Base-by-base conservation (phyloP, 2,113 vertebrate species). In the Oreotrochilus melanogaster region DNA sequence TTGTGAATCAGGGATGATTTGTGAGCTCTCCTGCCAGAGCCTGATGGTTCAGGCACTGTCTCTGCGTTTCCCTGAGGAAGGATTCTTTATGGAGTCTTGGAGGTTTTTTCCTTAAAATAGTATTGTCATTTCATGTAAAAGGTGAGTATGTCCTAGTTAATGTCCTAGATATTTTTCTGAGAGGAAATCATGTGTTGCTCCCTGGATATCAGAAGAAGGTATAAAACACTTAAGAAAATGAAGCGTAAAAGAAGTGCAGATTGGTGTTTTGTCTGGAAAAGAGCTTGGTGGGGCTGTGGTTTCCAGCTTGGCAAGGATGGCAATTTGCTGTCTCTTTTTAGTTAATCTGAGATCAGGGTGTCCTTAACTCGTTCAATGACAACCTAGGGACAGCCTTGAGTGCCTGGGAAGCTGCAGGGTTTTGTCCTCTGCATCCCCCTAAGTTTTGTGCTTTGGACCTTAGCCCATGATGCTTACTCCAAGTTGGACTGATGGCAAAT, bases 131-230 rank as follows among this genome's bases (percentile, higher is more conserved):
- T 95, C 69, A 31, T 82, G 37, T 74, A 35, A 60, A 73, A 95
- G 83, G 72, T 83, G 79, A 78, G 27, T 56, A 64, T 54, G 91
- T 70, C 95, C 95, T 95, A 88, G 86, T 92, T 97, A 81, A 53
- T 92, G 95, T 35, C 96, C 96, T 87, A 93, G 92, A 95, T 97
- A 80, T 31, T 86, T 42, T 78, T 74, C 73, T 1, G 10, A 88
- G 91, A 81, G 64, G 45, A 84, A 75, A 25, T 62, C 0, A 0
- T 35, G 57, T 43, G 87, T 45, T 80, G 23, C 79, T 92, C 39
- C 60, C 86, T 89, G 60, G 33, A 25, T 95, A 92, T 91, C 16
- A 50, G 45, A 37, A 66, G 62, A n/a, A 76, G 74, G 74, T 66
- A 47, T 50, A 31, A 92, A 92, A 50, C 35, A 12, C 22, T 65